These are phyloP conservation scores for Drosophila lutescens DNA, from an alignment of 2,888 invertebrate species.

Conservation along the genomic window DNA sequence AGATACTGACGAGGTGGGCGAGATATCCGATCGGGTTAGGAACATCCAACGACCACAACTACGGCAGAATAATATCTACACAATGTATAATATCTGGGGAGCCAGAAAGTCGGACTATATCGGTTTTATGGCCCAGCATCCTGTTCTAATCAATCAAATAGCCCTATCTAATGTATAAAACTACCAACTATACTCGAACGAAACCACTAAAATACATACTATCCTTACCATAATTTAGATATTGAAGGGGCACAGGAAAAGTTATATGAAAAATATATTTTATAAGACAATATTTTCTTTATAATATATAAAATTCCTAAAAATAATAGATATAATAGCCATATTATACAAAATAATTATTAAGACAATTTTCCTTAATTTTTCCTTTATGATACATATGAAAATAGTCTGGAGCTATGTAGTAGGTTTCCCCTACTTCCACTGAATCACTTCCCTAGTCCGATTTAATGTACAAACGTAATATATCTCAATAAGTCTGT, in stretches of 20 bases:
- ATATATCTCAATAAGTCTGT: conserved; percentile 19
- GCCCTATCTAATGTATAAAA: not conserved
- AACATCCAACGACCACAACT: not conserved
- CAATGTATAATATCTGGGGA: not conserved
- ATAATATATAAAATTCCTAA: too few species aligned
- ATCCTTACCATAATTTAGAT: too few species aligned
- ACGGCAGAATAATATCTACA: not conserved
- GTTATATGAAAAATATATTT: too few species aligned
- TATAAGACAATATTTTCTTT: too few species aligned
- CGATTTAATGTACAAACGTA: not conserved
- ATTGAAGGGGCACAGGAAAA: too few species aligned
- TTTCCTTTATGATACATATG: too few species aligned
- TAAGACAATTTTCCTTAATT: too few species aligned
- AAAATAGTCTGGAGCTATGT: too few species aligned
- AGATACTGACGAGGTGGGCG: conserved; percentile 17
- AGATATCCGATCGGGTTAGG: conserved; percentile 19
- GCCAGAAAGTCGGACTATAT: not conserved
- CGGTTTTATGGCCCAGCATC: conserved; percentile 8
- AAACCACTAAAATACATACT: not conserved
- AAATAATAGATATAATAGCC: too few species aligned
- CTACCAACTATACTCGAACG: not conserved
- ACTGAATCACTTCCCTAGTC: not conserved
- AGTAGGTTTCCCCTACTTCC: not conserved
- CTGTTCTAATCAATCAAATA: not conserved
- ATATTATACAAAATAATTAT: too few species aligned